Percentiles rank a stretch among this genome's conserved stretches.
phyloP scores from a whole-genome alignment of 2,113 vertebrate species.

The Morone chrysops region DNA sequence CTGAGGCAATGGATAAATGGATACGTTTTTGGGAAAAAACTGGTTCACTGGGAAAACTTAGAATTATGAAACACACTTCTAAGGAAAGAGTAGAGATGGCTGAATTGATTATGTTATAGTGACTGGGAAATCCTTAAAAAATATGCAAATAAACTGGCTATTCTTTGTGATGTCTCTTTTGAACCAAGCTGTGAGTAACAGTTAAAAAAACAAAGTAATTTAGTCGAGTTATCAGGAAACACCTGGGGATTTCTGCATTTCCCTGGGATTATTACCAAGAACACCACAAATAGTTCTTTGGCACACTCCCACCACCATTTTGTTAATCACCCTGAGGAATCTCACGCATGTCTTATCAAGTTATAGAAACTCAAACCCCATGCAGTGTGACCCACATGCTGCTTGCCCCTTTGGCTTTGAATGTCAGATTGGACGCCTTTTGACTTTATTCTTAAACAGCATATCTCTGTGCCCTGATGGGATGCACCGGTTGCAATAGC shows the following conservation, averaged over 20 bases:
- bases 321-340: neutral
- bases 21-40: constrained; percentile 10
- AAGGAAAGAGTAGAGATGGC: neutral
- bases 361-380: neutral
- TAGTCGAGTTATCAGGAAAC: neutral
- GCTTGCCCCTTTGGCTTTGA: neutral
- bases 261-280: neutral
- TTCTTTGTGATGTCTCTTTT: neutral
- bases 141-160: neutral
- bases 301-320: neutral
- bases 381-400: neutral
- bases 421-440: neutral
- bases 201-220: neutral
- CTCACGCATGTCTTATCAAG: constrained; percentile 35
- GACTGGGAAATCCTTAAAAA: neutral
- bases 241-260: neutral
- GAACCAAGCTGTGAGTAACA: neutral
- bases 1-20: neutral
- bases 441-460: too few relatives aligned
- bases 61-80: constrained; percentile 22
- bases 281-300: neutral
- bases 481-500: neutral
- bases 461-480: neutral
- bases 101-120: neutral
- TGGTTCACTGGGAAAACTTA: neutral